Conservation (phyloP, 2,113 vertebrate species). For the Zosterops borbonicus region DNA sequence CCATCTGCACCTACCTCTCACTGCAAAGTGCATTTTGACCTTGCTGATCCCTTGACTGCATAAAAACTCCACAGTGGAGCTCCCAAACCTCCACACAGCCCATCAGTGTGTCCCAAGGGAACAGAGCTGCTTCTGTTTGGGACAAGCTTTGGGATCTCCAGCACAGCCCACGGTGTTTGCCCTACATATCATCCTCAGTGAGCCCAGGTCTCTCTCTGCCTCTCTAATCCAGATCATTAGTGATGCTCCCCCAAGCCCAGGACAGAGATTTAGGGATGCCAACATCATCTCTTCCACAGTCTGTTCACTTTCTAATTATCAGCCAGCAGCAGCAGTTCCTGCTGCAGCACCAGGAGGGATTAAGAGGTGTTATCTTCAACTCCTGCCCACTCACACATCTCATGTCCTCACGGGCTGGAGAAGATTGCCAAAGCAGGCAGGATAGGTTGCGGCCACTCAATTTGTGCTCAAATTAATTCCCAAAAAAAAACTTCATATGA, state of each 20-base stretch:
- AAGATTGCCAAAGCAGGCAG: not conserved
- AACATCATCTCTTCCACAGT: not conserved
- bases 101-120: accelerated
- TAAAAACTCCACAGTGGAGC: not conserved
- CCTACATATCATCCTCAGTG: accelerated
- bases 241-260: not conserved
- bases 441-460: not conserved
- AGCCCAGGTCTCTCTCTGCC: not conserved
- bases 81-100: not conserved
- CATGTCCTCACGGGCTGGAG: not conserved
- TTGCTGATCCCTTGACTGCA: not conserved
- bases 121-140: accelerated
- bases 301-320: not conserved
- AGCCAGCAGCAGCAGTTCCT: not conserved
- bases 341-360: not conserved
- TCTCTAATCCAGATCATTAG: not conserved
- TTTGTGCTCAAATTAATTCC: not conserved
- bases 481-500: not conserved
- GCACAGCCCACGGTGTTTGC: accelerated
- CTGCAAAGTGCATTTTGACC: not conserved
- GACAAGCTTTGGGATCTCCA: accelerated
- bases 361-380: not conserved
- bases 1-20: accelerated
- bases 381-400: not conserved
- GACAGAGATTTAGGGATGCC: not conserved